Percentiles rank a stretch among this genome's conserved stretches.
These are phyloP conservation scores for Deilephila porcellus DNA, from an alignment of 2,888 invertebrate genomes.

Conservation along the genomic window DNA sequence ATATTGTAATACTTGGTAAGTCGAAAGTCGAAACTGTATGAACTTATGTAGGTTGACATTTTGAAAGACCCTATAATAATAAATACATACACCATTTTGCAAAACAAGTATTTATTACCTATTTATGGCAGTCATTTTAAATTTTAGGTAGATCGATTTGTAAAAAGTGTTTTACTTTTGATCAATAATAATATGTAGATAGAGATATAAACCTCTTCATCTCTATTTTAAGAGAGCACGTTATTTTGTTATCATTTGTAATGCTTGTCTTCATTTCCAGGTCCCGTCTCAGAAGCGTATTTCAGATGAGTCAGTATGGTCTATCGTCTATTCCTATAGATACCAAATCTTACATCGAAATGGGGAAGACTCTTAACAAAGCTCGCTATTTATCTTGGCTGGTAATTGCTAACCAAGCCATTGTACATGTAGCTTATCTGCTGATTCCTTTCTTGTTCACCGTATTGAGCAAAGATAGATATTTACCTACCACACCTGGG, in stretches of 20 bases:
- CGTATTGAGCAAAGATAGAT: constrained; percentile 54
- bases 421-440: constrained; percentile 57
- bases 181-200: no score
- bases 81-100: no score
- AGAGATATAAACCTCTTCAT: no score
- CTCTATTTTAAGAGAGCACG: no score
- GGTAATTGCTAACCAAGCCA: constrained; percentile 56
- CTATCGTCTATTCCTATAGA: constrained; percentile 50
- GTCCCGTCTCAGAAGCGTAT: constrained; percentile 51
- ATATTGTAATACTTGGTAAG: no score
- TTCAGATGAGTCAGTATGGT: constrained; percentile 56
- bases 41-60: no score
- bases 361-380: constrained; percentile 48
- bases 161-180: no score
- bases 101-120: no score
- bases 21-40: no score
- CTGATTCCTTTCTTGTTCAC: constrained; percentile 59
- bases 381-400: constrained; percentile 58
- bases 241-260: not conserved
- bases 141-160: no score
- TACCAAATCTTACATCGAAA: constrained; percentile 45
- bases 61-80: no score
- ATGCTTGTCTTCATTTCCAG: constrained; percentile 40
- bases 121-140: no score
- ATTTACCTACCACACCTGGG: constrained; percentile 64